Base-by-base conservation (phyloP, 2,797 vertebrate species). In the Sebastes matsubarae region DNA sequence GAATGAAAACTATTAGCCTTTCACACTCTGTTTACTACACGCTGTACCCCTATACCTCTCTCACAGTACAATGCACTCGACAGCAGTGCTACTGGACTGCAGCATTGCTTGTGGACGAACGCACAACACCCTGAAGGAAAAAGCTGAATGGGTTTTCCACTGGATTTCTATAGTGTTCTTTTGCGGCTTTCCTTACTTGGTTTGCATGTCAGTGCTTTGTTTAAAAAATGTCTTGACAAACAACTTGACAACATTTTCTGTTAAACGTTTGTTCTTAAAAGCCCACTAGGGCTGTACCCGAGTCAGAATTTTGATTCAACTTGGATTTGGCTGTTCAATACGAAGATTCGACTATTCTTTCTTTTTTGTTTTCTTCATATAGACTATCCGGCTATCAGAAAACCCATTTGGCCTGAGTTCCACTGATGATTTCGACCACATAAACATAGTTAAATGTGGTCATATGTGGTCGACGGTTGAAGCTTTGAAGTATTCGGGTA, bases 1-100 rank as follows among this genome's bases (percentile, higher is more conserved):
- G 25, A 81, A 68, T 81, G 16, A 65, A 77, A 55, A 64, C 54
- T 59, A 57, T 79, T 79, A 79, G 30, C 20, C 67, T 69, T 58
- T 77, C 24, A 68, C 70, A 70, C 18, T 32, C 24, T 59, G 46
- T 70, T 22, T 30, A 29, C 52, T 38, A 54, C 42, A 52, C 9
- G 3, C 16, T 80, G 57, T 25, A 59, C 29, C 4, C n/a, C 27
- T 14, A 36, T 54, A 50, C 69, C 57, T 61, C 34, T 20, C 52
- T 27, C 30, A 8, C 20, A 60, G 57, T 42, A 54, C 36, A 67
- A 12, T 71, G n/a, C 29, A 72, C 63, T 24, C 9, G 12, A 1
- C 59, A 67, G 60, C 36, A 20, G 24, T 66, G 8, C 52, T 58
- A 20, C 3, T 46, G 42, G 42, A 46, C 16, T 46, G 42, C 42